A percentile compares a stretch with the other conserved stretches of the same genome.
phyloP scores from a whole-genome alignment of 2,888 invertebrate genomes.

The Lithophane semibrunnea region DNA sequence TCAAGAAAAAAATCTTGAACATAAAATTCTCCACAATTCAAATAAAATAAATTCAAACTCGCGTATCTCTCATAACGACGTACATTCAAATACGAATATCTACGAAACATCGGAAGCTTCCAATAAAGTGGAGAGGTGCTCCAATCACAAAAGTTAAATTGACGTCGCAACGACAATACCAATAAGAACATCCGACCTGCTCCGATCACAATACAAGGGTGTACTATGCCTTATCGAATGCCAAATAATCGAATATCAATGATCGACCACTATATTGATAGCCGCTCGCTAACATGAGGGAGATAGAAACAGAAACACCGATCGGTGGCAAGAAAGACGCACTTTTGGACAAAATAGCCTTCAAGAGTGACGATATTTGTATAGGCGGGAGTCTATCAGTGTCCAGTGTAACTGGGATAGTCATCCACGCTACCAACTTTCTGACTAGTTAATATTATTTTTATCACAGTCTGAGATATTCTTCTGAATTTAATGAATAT shows the following conservation, averaged over 20 bases:
- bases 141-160: conserved; percentile 61
- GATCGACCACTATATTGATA: conserved; percentile 17
- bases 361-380: not conserved
- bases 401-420: no score
- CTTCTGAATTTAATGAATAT: not conserved
- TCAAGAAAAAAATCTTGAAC: not conserved
- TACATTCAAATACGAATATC: conserved; percentile 21
- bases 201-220: conserved; percentile 32
- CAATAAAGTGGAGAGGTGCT: conserved; percentile 46
- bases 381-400: not conserved
- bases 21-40: not conserved
- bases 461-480: not conserved
- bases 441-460: not conserved
- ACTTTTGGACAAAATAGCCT: not conserved
- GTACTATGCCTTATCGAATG: no score
- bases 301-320: not conserved
- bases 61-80: conserved; percentile 16
- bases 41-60: conserved; percentile 23
- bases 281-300: not conserved
- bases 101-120: conserved; percentile 24
- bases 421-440: not conserved
- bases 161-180: conserved; percentile 43
- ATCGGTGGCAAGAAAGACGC: not conserved
- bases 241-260: no score
- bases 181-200: conserved; percentile 43